Evolutionary conservation across 2,113 vertebrate genomes (phyloP).

Genomic region (Camelus bactrianus): DNA sequence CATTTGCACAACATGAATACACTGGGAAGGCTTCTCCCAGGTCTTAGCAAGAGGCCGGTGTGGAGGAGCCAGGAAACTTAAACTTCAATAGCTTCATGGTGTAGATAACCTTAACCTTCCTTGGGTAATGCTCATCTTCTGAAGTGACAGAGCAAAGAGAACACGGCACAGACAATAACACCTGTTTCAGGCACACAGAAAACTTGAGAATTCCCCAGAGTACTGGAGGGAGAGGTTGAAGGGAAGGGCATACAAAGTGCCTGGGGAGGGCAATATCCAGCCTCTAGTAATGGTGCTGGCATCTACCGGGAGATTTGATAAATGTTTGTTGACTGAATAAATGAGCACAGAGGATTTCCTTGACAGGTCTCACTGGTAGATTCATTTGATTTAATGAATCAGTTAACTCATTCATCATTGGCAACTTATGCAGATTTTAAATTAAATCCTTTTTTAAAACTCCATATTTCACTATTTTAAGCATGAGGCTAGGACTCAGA

Average conservation of each 20-base stretch:
- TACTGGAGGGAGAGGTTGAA: not conserved
- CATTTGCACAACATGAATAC: not conserved
- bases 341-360: not conserved
- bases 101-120: not conserved
- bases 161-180: not conserved
- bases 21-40: not conserved
- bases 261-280: not conserved
- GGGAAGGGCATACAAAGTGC: not conserved
- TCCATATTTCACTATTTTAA: slow-evolving; percentile 37
- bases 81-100: not conserved
- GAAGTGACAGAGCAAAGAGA: not conserved
- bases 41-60: not conserved
- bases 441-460: not conserved
- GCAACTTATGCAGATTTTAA: slow-evolving; percentile 10
- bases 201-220: not conserved
- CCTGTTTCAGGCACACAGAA: slow-evolving; percentile 2
- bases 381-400: not conserved
- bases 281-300: not conserved
- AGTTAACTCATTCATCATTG: not conserved
- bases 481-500: not conserved
- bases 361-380: not conserved
- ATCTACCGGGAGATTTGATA: not conserved
- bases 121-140: not conserved
- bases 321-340: slow-evolving; percentile 6
- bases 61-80: not conserved